phyloP scores from a whole-genome alignment of 2,888 invertebrate genomes.

The Hyposoter dolosus region DNA sequence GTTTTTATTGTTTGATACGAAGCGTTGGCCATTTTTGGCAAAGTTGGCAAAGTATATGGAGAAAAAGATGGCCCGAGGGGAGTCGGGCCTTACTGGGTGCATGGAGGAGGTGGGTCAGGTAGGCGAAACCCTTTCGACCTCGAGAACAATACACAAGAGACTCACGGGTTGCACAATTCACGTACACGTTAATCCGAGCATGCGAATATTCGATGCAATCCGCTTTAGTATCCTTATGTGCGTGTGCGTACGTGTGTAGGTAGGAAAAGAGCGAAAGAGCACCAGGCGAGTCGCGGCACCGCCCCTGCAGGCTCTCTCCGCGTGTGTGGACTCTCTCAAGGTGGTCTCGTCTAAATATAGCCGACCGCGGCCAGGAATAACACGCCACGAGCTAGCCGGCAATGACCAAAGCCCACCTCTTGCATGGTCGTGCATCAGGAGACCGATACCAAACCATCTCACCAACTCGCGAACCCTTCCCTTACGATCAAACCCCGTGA shows the following conservation, averaged over 20 bases:
- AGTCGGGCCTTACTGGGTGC: background rate
- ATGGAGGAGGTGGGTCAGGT: slow-evolving; percentile 23
- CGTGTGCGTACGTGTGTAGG: slow-evolving; percentile 17
- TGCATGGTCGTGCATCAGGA: slow-evolving; percentile 35
- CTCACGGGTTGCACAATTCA: slow-evolving; percentile 49
- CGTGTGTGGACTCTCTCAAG: slow-evolving; percentile 80
- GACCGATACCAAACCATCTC: slow-evolving; percentile 32
- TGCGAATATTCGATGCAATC: slow-evolving; percentile 22
- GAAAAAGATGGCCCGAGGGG: background rate
- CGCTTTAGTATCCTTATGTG: background rate
- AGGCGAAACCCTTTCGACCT: slow-evolving; percentile 48
- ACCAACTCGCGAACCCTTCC: slow-evolving; percentile 26
- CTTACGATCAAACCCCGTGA: slow-evolving; percentile 58
- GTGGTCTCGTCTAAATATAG: slow-evolving; percentile 84
- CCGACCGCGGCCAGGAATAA: slow-evolving; percentile 82
- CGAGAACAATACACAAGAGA: slow-evolving; percentile 35
- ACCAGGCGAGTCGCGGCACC: slow-evolving; percentile 61
- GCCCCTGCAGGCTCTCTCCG: slow-evolving; percentile 58
- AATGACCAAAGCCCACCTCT: slow-evolving; percentile 80
- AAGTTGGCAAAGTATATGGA: background rate
- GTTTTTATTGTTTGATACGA: background rate
- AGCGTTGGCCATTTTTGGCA: background rate
- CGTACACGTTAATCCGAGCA: slow-evolving; percentile 2
- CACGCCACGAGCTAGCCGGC: slow-evolving; percentile 79
- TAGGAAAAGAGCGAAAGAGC: slow-evolving; percentile 38